These are phyloP conservation scores for Zelleria hepariella DNA, from an alignment of 2,888 invertebrate genomes.

Conservation along the genomic window DNA sequence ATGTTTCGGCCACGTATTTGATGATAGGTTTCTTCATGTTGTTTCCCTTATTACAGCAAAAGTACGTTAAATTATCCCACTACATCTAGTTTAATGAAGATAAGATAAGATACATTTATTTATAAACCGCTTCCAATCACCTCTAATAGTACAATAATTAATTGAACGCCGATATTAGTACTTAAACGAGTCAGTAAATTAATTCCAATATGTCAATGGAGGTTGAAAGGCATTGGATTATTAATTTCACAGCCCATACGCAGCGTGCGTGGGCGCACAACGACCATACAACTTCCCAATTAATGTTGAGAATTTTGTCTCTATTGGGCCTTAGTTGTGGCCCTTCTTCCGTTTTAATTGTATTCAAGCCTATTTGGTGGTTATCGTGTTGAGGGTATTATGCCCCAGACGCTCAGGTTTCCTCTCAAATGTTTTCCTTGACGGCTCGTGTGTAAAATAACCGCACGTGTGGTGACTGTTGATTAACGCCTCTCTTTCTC, in stretches of 20 bases:
- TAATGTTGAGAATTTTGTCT: conserved; percentile 25
- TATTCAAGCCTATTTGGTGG: no score
- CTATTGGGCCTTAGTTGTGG: conserved; percentile 20
- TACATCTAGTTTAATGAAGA: background rate
- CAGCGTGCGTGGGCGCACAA: conserved; percentile 38
- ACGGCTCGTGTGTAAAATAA: no score
- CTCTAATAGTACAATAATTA: background rate
- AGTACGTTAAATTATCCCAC: background rate
- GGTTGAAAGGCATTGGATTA: conserved; percentile 27
- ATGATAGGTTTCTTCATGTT: no score
- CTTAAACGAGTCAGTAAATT: background rate
- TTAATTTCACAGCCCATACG: conserved; percentile 55
- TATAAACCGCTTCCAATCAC: conserved; percentile 3
- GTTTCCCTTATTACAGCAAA: no score
- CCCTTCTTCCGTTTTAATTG: no score
- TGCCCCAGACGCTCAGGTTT: no score
- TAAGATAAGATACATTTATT: no score
- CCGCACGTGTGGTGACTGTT: no score
- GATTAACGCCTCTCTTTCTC: no score
- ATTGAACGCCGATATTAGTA: background rate
- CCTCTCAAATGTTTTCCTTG: no score
- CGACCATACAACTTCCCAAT: conserved; percentile 49
- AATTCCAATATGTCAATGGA: background rate
- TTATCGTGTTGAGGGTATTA: no score
- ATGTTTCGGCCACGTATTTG: no score